Evolutionary conservation across 2,113 vertebrate species (phyloP), one percentile per base, ranked within the genome.

Genomic region (Nesoenas mayeri): DNA sequence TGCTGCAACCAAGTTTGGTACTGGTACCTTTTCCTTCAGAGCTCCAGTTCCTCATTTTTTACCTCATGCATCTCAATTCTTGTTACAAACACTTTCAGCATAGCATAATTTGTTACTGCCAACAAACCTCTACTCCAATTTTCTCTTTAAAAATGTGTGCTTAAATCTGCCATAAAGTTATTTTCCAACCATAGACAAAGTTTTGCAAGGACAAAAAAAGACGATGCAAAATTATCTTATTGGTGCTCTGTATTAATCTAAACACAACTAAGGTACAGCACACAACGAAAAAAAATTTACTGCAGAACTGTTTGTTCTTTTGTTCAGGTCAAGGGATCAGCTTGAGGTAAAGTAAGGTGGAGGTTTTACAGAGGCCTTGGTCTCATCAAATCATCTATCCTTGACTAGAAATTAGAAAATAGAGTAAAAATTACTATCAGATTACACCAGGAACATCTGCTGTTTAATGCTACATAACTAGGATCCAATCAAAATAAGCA

Each of bases 341-440:
- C 57, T 72, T 95, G 93, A 96, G 95, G 95, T 61, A 96, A 87
- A 90, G 78, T 50, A 61, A n/a, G 26, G 28, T 65, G 51, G 60
- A 70, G 66, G 74, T 64, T 94, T 96, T 54, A 96, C 42, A 89
- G 88, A 96, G 87, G 81, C 64, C 73, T 85, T 95, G 83, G 80
- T 96, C 92, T 97, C 91, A 94, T 95, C 96, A 97, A 96, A 94
- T 81, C 66, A 93, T 96, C 89, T 95, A 72, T 95, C 93, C 96
- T 97, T 91, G 90, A 67, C 78, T 80, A 91, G 40, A 85, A 73
- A 93, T 97, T 95, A 95, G 83, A 90, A 97, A 98, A 93, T 12
- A 81, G 50, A 89, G 64, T 85, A 66, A 91, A 96, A 96, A 97
- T 53, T 88, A 61, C 65, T 83, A 95, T 97, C 94, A 70, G 44